These are phyloP conservation scores for Boloria selene DNA, from an alignment of 2,888 invertebrate genomes.

Conservation along the genomic window DNA sequence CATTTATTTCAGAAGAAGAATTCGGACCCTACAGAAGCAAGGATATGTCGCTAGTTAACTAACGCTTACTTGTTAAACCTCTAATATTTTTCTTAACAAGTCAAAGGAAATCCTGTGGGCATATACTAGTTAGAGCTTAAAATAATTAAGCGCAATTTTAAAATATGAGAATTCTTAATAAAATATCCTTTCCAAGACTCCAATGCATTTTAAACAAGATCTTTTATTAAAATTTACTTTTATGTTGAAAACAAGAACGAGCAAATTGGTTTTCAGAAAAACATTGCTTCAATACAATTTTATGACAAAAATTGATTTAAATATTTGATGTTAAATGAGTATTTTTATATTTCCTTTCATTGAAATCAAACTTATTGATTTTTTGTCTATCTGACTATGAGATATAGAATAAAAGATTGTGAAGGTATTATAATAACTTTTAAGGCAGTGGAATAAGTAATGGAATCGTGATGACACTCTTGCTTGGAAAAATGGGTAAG, in stretches of 20 bases:
- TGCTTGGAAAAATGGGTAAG: no score
- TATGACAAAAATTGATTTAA: slow-evolving; percentile 8
- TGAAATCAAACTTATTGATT: neutral
- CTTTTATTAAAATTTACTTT: slow-evolving; percentile 19
- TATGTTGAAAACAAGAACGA: slow-evolving; percentile 19
- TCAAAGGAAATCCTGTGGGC: neutral
- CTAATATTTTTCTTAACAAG: neutral
- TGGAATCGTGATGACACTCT: no score
- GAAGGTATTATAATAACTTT: no score
- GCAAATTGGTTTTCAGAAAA: slow-evolving; percentile 17
- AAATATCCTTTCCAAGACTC: slow-evolving; percentile 15
- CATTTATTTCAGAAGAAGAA: no score
- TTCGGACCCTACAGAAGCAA: no score
- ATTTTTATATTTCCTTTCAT: neutral
- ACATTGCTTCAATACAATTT: slow-evolving; percentile 11
- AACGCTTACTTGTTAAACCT: no score
- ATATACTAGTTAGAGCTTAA: neutral
- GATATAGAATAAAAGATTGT: no score
- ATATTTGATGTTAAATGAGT: neutral
- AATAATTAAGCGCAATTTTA: slow-evolving; percentile 9
- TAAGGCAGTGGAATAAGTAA: no score
- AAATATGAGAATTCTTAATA: slow-evolving; percentile 9
- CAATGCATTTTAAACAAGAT: slow-evolving; percentile 13
- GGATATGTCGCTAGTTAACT: no score
- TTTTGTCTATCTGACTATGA: no score